Base-by-base conservation (phyloP, 1,140 invertebrate species). In the Heliconius eleuchia region DNA sequence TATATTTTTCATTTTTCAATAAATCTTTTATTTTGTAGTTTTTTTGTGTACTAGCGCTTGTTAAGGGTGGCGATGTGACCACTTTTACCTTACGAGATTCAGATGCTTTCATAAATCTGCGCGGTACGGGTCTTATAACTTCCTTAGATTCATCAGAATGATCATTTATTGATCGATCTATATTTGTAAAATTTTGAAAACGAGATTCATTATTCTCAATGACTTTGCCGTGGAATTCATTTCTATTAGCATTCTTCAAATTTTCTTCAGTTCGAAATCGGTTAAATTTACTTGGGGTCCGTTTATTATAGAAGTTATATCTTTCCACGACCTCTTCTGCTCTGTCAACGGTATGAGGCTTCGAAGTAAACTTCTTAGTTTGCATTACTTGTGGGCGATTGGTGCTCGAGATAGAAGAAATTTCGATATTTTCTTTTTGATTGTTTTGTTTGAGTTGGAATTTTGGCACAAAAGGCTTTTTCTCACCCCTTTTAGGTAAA, bases 161-260 rank as follows among this genome's bases (percentile, higher is more conserved):
- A 52, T 50, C 72, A 27, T n/a, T 50, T 37, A 7, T 37, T 9
- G 72, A 50, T 7, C 8, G 9, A 27, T 72, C 71, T 1, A 72
- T n/a, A 6, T 72, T 39, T 37, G 71, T 72, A 39, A 72, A 72
- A n/a, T 72, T 37, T 72, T 72, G 71, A 72, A 72, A 72, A 72
- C 71, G 71, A 42, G 18, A 16, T 72, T 72, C 71, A 13, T 19
- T 39, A 19, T 72, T 18, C 37, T 71, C 19, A 19, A 71, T 16
- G 19, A 19, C 19, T 37, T 39, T 71, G 71, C 19, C 13, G 16
- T 71, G 8, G 7, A 8, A 19, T 34, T 71, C 30, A n/a, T 71
- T 39, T 39, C 37, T 71, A 19, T 71, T 37, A 66, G 60, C 13
- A 66, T 66, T 13, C 23, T 66, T 66, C 34, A 18, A 19, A 42